These are phyloP conservation scores for Hippopotamyrus pictus DNA, from an alignment of 2,797 vertebrate genomes.

Conservation along the genomic window DNA sequence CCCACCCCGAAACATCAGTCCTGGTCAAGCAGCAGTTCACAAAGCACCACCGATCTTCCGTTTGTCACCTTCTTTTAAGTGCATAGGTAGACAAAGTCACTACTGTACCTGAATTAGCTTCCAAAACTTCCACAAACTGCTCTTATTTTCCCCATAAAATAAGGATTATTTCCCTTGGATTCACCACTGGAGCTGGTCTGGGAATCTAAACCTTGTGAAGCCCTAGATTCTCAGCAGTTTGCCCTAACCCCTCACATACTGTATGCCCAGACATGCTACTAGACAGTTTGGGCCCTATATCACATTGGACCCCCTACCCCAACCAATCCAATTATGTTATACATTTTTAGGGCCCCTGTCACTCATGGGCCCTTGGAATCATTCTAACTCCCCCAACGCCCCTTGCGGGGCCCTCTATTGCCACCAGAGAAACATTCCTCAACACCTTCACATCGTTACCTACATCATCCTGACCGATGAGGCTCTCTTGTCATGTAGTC, in stretches of 20 bases:
- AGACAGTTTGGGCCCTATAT: background rate
- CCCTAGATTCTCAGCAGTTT: background rate
- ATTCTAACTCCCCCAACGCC: background rate
- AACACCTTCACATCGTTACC: conserved; percentile 72
- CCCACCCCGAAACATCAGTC: background rate
- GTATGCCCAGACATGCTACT: background rate
- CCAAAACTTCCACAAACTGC: conserved; percentile 54
- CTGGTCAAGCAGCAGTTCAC: conserved; percentile 41
- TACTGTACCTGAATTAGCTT: conserved; percentile 51
- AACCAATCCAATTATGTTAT: background rate
- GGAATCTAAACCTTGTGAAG: background rate
- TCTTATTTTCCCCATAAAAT: conserved; percentile 53
- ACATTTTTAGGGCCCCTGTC: background rate
- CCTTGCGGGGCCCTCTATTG: background rate
- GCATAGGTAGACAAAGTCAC: conserved; percentile 62
- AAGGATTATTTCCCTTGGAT: background rate
- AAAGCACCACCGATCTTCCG: conserved; percentile 51
- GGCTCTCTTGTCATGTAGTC: conserved; percentile 79
- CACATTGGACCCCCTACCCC: background rate
- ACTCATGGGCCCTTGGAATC: background rate
- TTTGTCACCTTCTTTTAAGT: conserved; percentile 66
- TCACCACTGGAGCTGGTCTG: conserved; percentile 41
- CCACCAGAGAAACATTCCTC: conserved; percentile 45
- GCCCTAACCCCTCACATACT: background rate
- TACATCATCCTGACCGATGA: conserved; percentile 86